Conservation (phyloP, 2,113 vertebrate genomes). For the Empidonax alnorum region DNA sequence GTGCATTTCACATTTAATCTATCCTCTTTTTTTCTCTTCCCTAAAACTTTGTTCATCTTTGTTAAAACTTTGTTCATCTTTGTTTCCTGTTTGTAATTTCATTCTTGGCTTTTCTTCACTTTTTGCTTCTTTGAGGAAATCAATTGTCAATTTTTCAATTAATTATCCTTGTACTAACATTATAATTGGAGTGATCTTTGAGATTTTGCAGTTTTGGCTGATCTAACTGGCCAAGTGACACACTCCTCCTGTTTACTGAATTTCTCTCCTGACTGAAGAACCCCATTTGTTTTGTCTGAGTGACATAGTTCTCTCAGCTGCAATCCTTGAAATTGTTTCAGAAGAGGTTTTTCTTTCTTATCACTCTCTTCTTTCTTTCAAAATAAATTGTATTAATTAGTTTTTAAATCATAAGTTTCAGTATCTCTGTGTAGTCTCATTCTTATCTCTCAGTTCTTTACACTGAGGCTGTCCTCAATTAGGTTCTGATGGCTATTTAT, state of each 20-base stretch:
- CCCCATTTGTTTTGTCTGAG: neutral
- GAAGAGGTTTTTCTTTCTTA: constrained; percentile 5
- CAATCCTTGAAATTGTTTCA: neutral
- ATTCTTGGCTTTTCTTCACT: neutral
- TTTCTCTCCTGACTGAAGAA: constrained; percentile 24
- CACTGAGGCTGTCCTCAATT: constrained; percentile 13
- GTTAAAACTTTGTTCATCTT: neutral
- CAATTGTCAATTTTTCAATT: neutral
- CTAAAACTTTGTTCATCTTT: neutral
- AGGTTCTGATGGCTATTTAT: constrained; percentile 38
- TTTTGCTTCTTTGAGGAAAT: constrained; percentile 21
- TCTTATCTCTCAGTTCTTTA: constrained; percentile 26
- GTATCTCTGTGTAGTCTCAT: constrained; percentile 20
- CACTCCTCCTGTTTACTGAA: constrained; percentile 20
- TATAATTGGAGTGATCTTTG: neutral
- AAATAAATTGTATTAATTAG: constrained; percentile 43
- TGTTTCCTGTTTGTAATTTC: neutral
- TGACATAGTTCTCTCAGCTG: neutral
- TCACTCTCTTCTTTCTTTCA: constrained; percentile 2
- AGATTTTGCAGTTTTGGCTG: neutral
- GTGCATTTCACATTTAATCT: neutral
- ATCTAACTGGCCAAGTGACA: constrained; percentile 29
- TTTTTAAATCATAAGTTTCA: constrained; percentile 32
- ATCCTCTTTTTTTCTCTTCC: neutral
- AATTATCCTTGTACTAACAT: neutral